Base-by-base conservation (phyloP, 2,797 vertebrate genomes). In the Scomberomorus guttatus region DNA sequence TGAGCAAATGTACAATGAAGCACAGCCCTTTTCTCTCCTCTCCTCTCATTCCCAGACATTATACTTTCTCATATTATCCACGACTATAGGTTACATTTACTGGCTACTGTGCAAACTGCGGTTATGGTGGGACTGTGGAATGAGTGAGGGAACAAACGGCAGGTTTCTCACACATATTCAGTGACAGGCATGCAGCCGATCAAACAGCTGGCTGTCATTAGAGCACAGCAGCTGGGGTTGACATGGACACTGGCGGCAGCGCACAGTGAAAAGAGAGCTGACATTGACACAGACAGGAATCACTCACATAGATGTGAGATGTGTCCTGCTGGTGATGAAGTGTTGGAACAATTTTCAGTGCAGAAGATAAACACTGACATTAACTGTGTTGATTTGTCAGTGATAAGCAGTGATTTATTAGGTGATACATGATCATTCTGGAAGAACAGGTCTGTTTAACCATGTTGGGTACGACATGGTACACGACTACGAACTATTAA, bases 161-260 rank as follows among this genome's bases (percentile, higher is more conserved):
- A 87, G 86, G 83, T 94, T 93, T 94, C 93, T 94, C 93, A 94
- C 89, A 94, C 92, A 90, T 94, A 94, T 94, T 92, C 85, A 90
- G 90, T 94, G 92, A 94, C 94, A 89, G 74, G 82, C 83, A 51
- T 10, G 61, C 77, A 75, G 82, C 72, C 75, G 61, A 90, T 92
- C 90, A 92, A 90, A 93, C 90, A 94, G 92, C 92, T 92, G 91
- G 93, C 89, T 89, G 87, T 92, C 87, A 86, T 91, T 89, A 90
- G 81, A 88, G 82, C 80, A 51, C 85, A 74, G 90, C 94, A 94
- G 93, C 94, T 95, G 94, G 89, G 55, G 65, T 58, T 77, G 88
- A 89, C 87, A 76, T 69, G 87, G 77, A 64, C 72, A 39, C 51
- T 65, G 81, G 69, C 72, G 42, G 74, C 51, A 72, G 75, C 44